Evolutionary conservation across 2,888 invertebrate genomes (phyloP).

Genomic region (Lepidochrysops patricia): DNA sequence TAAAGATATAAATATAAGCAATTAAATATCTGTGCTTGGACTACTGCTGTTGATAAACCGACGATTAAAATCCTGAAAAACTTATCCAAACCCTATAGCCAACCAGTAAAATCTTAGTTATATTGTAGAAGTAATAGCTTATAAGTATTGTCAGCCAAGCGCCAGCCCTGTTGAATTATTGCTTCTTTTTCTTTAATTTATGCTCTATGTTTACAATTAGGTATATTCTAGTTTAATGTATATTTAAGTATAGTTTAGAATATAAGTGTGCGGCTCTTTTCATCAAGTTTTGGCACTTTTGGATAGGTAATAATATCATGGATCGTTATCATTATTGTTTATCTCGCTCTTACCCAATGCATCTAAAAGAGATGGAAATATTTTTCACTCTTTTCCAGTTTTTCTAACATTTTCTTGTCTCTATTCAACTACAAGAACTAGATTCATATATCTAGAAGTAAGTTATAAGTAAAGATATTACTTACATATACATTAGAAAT

Average conservation of each 20-base stretch:
- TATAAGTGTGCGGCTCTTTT: background rate
- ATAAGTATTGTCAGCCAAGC: background rate
- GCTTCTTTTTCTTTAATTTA: background rate
- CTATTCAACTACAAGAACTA: too few relatives aligned
- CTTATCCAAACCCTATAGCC: too few relatives aligned
- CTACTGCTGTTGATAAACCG: too few relatives aligned
- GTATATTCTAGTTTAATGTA: background rate
- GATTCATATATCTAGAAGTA: background rate
- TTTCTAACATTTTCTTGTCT: background rate
- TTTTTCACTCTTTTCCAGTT: background rate
- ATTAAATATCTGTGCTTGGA: too few relatives aligned
- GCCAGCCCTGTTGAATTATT: background rate
- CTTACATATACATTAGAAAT: background rate
- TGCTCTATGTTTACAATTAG: background rate
- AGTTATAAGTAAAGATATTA: background rate
- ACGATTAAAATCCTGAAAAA: too few relatives aligned
- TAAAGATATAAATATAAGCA: too few relatives aligned
- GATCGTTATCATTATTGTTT: background rate
- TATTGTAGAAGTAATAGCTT: background rate
- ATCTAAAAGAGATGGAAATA: background rate
- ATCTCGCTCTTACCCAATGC: background rate
- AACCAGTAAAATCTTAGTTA: too few relatives aligned
- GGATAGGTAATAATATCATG: background rate
- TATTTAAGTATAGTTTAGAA: background rate
- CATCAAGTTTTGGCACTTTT: background rate